Evolutionary conservation across 2,797 vertebrate species (phyloP).

Genomic region (Phataginus tetradactyla): DNA sequence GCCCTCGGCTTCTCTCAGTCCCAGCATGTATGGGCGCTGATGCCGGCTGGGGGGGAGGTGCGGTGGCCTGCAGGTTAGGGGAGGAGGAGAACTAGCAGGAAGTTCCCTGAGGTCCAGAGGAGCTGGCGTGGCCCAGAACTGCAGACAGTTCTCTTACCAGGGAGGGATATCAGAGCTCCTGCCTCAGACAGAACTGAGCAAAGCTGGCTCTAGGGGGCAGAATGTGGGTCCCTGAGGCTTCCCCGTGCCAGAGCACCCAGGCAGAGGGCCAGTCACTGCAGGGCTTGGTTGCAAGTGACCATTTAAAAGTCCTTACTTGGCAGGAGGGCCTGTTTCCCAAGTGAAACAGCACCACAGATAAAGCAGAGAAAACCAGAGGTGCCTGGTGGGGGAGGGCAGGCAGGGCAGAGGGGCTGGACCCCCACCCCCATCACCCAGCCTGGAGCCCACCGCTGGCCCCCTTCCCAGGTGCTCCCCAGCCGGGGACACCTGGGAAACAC

Average conservation of each 20-base stretch:
- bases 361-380: not conserved
- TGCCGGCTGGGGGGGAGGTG: not conserved
- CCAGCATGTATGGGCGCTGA: accelerated
- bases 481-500: accelerated
- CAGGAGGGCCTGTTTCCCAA: not conserved
- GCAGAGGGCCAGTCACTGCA: not conserved
- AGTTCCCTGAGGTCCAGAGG: accelerated
- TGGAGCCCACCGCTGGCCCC: too few species aligned
- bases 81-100: not conserved
- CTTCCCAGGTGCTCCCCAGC: not conserved
- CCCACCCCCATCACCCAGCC: too few species aligned
- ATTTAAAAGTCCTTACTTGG: not conserved
- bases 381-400: accelerated
- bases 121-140: accelerated
- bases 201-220: accelerated
- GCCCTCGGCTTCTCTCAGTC: not conserved
- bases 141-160: accelerated
- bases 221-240: not conserved
- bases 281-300: not conserved
- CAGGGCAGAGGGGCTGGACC: accelerated
- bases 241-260: accelerated
- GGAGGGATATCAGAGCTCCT: accelerated
- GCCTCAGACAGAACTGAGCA: accelerated
- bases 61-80: not conserved
- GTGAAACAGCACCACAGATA: not conserved